A percentile compares a stretch with the other conserved stretches of the same genome.
Evolutionary conservation across 1,140 invertebrate genomes (phyloP).

Genomic region (Pseudobourletiella spinata): DNA sequence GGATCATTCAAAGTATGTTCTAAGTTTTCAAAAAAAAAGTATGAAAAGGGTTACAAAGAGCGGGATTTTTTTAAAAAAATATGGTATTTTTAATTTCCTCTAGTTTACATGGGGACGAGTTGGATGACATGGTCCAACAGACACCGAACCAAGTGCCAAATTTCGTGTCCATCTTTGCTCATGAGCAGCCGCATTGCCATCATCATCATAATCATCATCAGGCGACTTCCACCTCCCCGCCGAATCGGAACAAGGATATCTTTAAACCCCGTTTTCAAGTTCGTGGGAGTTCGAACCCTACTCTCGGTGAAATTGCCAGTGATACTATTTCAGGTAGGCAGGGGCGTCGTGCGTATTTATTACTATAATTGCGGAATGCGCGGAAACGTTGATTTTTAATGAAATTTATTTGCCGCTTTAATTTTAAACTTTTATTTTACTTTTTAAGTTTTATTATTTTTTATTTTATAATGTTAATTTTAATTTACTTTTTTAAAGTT

Average conservation of each 20-base stretch:
- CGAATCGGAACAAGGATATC: constrained; percentile 28
- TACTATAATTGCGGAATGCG: no score
- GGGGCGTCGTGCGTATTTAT: no score
- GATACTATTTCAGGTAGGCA: constrained; percentile 33
- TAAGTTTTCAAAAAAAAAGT: no score
- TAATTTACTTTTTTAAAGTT: not conserved
- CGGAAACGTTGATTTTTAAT: no score
- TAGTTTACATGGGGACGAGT: constrained; percentile 29
- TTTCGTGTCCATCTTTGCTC: constrained; percentile 36
- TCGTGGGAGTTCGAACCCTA: constrained; percentile 16
- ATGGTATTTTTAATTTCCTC: not conserved
- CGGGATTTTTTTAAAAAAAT: no score
- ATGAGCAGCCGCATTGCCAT: no score
- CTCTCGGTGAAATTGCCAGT: constrained; percentile 31
- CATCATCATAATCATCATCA: constrained; percentile 9
- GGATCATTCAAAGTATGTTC: constrained; percentile 17
- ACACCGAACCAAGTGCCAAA: constrained; percentile 31
- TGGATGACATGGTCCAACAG: constrained; percentile 20
- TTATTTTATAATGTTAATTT: no score
- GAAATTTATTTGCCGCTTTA: no score
- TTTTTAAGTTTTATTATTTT: no score
- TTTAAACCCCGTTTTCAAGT: constrained; percentile 32
- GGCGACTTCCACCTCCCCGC: constrained; percentile 12
- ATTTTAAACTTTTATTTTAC: no score
- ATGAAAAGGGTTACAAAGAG: no score